phyloP scores from a whole-genome alignment of 2,797 vertebrate genomes.

The Cetoscarus ocellatus region DNA sequence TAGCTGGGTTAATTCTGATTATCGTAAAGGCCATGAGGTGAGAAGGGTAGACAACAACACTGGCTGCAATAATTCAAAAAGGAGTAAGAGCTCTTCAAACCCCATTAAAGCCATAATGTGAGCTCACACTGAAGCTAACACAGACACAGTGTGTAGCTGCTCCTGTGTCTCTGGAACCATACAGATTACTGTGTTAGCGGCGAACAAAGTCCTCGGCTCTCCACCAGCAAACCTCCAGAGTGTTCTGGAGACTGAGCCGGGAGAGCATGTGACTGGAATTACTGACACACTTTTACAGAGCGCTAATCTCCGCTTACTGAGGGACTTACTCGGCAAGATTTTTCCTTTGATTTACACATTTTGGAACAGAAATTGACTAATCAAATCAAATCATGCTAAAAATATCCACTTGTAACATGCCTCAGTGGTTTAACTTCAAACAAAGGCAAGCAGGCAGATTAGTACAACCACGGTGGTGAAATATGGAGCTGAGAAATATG shows the following conservation, averaged over 20 bases:
- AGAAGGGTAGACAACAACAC: not conserved
- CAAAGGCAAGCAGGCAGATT: not conserved
- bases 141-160: constrained; percentile 33
- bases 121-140: constrained; percentile 43
- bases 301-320: constrained; percentile 68
- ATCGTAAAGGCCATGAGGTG: constrained; percentile 18
- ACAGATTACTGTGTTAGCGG: constrained; percentile 47
- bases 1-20: constrained; percentile 38
- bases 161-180: constrained; percentile 40
- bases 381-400: not conserved
- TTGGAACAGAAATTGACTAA: constrained; percentile 24
- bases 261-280: constrained; percentile 72
- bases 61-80: constrained; percentile 27
- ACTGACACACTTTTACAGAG: constrained; percentile 73
- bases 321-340: constrained; percentile 54
- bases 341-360: constrained; percentile 16
- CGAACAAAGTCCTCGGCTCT: constrained; percentile 69
- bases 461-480: not conserved
- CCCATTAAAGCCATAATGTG: constrained; percentile 30
- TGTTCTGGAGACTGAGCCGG: constrained; percentile 54
- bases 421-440: constrained; percentile 3
- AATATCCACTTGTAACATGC: not conserved
- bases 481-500: constrained; percentile 11
- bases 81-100: constrained; percentile 21
- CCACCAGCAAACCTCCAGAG: constrained; percentile 61